phyloP scores from a whole-genome alignment of 2,888 invertebrate genomes.

The Micoletzkya japonica region DNA sequence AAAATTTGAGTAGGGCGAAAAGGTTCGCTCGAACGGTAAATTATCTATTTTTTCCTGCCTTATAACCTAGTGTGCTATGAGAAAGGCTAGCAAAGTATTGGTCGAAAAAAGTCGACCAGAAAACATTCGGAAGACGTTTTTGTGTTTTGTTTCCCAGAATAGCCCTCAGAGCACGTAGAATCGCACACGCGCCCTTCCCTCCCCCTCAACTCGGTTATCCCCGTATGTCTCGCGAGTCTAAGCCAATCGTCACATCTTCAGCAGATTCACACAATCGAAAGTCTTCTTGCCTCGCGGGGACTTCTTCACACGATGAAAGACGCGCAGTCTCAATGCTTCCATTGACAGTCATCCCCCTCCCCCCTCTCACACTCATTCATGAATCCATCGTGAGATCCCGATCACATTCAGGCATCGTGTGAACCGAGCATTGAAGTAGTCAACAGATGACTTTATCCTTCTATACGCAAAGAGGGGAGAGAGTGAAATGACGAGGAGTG shows the following conservation, averaged over 20 bases:
- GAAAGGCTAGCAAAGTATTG: no score
- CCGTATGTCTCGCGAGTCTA: no score
- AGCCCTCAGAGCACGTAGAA: neutral
- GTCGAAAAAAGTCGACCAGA: no score
- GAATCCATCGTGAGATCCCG: neutral
- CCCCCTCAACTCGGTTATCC: neutral
- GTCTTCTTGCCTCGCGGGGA: slow-evolving; percentile 8
- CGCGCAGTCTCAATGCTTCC: slow-evolving; percentile 18
- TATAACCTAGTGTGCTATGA: no score
- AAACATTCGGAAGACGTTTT: no score
- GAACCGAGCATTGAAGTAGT: neutral
- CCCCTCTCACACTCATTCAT: neutral
- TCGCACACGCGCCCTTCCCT: neutral
- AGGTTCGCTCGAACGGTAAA: no score
- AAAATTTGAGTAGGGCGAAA: no score
- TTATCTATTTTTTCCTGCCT: no score
- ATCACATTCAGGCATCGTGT: no score
- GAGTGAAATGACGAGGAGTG: neutral
- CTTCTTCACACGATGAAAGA: slow-evolving; percentile 18
- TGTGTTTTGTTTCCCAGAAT: no score
- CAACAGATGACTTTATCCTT: slow-evolving; percentile 22
- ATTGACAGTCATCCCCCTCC: neutral
- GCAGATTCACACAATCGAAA: slow-evolving; percentile 8
- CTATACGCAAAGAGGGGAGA: neutral
- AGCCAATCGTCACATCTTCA: neutral